Conservation (phyloP, 2,113 vertebrate species). For the Pollachius pollachius region DNA sequence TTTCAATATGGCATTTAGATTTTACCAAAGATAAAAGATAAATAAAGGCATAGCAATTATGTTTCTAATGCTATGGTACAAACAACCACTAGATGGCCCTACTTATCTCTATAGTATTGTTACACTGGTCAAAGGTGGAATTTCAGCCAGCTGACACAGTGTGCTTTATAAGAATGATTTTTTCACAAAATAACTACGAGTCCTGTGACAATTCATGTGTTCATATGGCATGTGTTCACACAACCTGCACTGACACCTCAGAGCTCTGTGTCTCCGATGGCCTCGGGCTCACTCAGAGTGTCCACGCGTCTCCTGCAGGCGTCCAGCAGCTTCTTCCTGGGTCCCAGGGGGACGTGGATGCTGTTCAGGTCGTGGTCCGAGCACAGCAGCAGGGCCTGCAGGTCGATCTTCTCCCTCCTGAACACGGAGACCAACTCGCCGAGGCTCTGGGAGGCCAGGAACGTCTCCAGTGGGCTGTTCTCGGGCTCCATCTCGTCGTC, state of each 20-base stretch:
- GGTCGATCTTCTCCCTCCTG: slow-evolving; percentile 89
- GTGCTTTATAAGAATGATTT: no score
- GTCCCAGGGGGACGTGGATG: slow-evolving; percentile 88
- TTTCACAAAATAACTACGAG: no score
- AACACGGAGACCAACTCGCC: slow-evolving; percentile 84
- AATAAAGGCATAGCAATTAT: no score
- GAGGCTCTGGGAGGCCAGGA: slow-evolving; percentile 88
- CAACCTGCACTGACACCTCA: slow-evolving; percentile 61
- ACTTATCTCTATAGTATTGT: no score
- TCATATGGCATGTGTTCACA: no score
- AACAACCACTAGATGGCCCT: no score
- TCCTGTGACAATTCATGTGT: no score
- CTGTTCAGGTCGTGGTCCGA: slow-evolving; percentile 88
- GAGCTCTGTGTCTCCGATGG: slow-evolving; percentile 88
- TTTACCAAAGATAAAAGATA: no score
- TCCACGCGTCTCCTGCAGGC: slow-evolving; percentile 83
- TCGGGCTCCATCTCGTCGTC: slow-evolving; percentile 80
- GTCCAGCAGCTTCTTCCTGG: slow-evolving; percentile 91
- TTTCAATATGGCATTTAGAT: no score
- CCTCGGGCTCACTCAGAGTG: slow-evolving; percentile 80
- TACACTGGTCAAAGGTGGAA: no score
- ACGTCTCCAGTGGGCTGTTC: slow-evolving; percentile 86
- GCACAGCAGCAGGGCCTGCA: slow-evolving; percentile 89
- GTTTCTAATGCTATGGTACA: no score
- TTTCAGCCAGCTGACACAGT: no score